Conservation (phyloP, 2,797 vertebrate genomes). For the Ceyx erithaca region DNA sequence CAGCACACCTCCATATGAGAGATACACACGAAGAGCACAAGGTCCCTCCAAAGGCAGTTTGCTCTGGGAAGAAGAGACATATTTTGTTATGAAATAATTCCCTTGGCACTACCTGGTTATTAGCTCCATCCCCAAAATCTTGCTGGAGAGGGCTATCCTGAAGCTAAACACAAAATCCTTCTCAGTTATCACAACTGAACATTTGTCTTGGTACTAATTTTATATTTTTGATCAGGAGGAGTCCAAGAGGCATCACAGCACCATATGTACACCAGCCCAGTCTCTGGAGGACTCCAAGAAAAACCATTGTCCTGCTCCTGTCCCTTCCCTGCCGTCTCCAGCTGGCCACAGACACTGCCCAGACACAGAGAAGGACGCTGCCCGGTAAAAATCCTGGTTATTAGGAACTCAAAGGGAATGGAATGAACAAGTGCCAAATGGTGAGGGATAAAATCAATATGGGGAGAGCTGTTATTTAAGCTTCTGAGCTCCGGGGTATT, state of each 20-base stretch:
- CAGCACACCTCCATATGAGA: not conserved
- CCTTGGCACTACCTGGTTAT: not conserved
- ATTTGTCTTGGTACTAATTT: not conserved
- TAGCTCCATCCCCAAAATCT: not conserved
- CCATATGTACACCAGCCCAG: not conserved
- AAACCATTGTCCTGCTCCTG: rapidly evolving
- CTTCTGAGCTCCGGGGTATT: constrained; percentile 43
- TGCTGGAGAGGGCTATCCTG: not conserved
- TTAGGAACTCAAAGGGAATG: constrained; percentile 41
- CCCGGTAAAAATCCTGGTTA: constrained; percentile 10
- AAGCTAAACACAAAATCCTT: not conserved
- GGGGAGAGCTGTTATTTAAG: constrained; percentile 50
- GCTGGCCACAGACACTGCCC: not conserved
- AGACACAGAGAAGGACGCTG: not conserved
- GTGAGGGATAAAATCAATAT: constrained; percentile 52
- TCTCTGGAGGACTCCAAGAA: not conserved
- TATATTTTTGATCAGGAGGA: not conserved
- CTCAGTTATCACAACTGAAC: not conserved
- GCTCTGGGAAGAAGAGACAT: not conserved
- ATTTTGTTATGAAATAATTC: not conserved
- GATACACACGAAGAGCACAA: rapidly evolving
- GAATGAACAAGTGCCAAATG: constrained; percentile 44
- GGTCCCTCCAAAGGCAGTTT: not conserved
- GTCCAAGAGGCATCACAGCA: not conserved
- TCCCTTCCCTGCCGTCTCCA: not conserved